These are phyloP conservation scores for Chrysogorgia sp. DNA, from an alignment of 92 coral and sea anemone genomes.

Conservation along the genomic window DNA sequence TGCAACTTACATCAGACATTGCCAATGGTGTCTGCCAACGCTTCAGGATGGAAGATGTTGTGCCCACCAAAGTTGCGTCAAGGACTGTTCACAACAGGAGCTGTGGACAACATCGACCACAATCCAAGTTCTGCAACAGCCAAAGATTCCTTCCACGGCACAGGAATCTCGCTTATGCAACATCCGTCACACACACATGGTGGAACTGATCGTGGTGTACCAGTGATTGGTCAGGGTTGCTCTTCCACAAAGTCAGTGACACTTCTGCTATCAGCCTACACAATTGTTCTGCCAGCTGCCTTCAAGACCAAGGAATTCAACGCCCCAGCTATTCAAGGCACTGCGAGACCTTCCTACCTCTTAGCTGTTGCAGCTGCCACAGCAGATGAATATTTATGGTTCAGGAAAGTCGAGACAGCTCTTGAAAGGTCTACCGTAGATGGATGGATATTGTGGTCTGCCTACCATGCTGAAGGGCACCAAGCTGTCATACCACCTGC, in stretches of 20 bases:
- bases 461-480: conserved; percentile 55
- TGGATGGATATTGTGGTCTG: conserved; percentile 57
- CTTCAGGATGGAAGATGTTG: conserved; percentile 54
- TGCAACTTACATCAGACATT: conserved; percentile 51
- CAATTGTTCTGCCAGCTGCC: conserved; percentile 47
- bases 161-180: conserved; percentile 51
- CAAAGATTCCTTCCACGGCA: conserved; percentile 64
- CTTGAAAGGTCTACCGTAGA: conserved; percentile 13
- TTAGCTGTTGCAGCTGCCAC: conserved; percentile 12
- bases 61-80: conserved; percentile 58
- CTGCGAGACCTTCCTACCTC: background rate
- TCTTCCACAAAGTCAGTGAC: conserved; percentile 50
- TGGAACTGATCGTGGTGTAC: conserved; percentile 56
- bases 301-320: conserved; percentile 54
- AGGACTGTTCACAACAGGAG: conserved; percentile 60
- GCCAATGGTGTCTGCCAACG: conserved; percentile 51
- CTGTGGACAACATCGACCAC: conserved; percentile 68
- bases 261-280: conserved; percentile 59
- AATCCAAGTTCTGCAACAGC: too few relatives aligned
- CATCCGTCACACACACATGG: conserved; percentile 32
- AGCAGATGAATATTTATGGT: conserved; percentile 16
- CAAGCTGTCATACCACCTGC: conserved; percentile 35
- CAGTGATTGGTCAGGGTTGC: conserved; percentile 44
- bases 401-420: conserved; percentile 7
- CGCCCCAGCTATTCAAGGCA: conserved; percentile 6